These are phyloP conservation scores for Pterostichus madidus DNA, from an alignment of 2,888 invertebrate genomes.

Conservation along the genomic window DNA sequence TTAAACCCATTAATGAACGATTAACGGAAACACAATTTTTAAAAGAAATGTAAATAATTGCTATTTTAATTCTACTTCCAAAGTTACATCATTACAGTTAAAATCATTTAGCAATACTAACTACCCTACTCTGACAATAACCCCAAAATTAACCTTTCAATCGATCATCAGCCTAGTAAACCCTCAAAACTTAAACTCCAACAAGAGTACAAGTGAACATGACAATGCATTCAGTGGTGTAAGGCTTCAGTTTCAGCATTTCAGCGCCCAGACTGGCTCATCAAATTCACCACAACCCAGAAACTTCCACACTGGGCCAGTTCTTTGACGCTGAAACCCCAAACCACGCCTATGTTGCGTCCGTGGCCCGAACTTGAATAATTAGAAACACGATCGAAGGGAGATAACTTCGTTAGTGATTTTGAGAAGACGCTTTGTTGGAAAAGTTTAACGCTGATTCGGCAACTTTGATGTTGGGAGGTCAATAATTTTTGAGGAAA, in stretches of 20 bases:
- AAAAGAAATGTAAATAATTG: no score
- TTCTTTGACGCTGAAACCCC: constrained; percentile 29
- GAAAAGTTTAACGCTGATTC: constrained; percentile 35
- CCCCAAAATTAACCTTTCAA: no score
- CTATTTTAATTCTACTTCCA: no score
- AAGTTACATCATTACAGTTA: no score
- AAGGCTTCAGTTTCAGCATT: constrained; percentile 7
- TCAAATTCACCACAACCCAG: background rate
- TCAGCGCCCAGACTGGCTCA: background rate
- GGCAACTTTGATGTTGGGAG: constrained; percentile 4
- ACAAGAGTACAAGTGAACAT: no score
- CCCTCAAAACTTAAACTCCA: no score
- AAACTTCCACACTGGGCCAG: constrained; percentile 19
- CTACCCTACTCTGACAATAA: no score
- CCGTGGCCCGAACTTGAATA: constrained; percentile 20
- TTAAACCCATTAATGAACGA: no score
- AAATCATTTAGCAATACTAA: no score
- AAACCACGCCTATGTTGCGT: background rate
- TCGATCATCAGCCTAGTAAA: no score
- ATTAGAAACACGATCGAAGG: constrained; percentile 22
- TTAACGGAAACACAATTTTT: no score
- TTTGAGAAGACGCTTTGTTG: constrained; percentile 33
- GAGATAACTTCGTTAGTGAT: constrained; percentile 39
- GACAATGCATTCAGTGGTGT: no score
- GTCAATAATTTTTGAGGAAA: constrained; percentile 32